A percentile compares a stretch with the other conserved stretches of the same genome.
phyloP scores from a whole-genome alignment of 1,140 invertebrate species.

The Drosophila sturtevanti region DNA sequence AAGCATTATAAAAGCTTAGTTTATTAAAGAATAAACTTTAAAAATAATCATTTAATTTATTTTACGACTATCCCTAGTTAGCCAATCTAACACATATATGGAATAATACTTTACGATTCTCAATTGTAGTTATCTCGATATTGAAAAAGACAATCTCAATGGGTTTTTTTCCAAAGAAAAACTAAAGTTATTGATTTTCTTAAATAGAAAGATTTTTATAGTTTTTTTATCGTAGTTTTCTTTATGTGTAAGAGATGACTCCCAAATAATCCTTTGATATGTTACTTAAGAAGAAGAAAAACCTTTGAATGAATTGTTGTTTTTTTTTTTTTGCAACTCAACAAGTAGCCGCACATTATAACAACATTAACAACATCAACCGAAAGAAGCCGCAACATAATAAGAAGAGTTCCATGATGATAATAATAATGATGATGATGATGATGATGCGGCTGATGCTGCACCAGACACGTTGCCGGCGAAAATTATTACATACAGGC shows the following conservation, averaged over 20 bases:
- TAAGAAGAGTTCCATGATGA: constrained; percentile 12
- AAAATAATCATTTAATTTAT: no score
- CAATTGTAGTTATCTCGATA: no score
- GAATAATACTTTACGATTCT: no score
- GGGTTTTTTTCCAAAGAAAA: no score
- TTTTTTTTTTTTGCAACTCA: neutral
- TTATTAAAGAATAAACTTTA: no score
- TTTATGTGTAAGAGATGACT: neutral
- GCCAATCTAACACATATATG: no score
- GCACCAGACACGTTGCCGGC: constrained; percentile 46
- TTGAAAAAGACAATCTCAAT: no score
- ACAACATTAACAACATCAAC: constrained; percentile 50
- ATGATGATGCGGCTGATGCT: constrained; percentile 34
- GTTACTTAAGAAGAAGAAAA: neutral
- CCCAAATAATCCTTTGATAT: neutral
- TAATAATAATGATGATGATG: constrained; percentile 34
- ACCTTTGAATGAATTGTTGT: neutral
- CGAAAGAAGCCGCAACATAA: constrained; percentile 29
- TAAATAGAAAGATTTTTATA: neutral
- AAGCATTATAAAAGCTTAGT: no score
- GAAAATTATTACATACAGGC: constrained; percentile 69
- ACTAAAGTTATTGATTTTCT: no score
- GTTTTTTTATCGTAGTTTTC: neutral
- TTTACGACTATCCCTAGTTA: no score
- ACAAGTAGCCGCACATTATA: constrained; percentile 63